Conservation (phyloP, 2,797 vertebrate genomes). For the Astyanax mexicanus region DNA sequence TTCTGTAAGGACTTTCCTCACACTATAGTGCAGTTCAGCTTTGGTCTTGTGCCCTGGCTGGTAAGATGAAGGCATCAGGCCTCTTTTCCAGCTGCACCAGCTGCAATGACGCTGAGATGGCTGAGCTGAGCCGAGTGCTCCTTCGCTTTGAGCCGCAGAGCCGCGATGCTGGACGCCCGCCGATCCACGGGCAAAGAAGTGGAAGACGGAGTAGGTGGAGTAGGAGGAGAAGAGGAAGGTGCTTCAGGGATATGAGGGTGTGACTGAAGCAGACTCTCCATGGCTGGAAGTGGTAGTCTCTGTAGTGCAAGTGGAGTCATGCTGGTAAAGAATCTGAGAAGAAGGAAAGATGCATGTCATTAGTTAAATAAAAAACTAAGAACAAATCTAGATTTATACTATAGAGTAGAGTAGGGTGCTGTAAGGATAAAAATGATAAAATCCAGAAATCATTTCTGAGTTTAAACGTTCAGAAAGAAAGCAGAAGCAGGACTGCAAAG, state of each 20-base stretch:
- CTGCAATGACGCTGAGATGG: slow-evolving; percentile 81
- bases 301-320: slow-evolving; percentile 83
- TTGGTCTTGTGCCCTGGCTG: slow-evolving; percentile 51
- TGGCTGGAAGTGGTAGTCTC: slow-evolving; percentile 78
- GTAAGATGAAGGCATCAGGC: slow-evolving; percentile 72
- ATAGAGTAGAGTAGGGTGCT: too few species aligned
- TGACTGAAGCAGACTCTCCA: slow-evolving; percentile 75
- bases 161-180: slow-evolving; percentile 87
- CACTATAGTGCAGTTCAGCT: slow-evolving; percentile 49
- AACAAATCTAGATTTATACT: too few species aligned
- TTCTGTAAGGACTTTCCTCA: slow-evolving; percentile 9
- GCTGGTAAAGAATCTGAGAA: slow-evolving; percentile 83
- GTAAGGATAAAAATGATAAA: too few species aligned
- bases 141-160: slow-evolving; percentile 87
- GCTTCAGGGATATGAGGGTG: slow-evolving; percentile 58
- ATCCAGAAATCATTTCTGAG: too few species aligned
- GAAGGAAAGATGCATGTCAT: slow-evolving; percentile 35
- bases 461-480: too few species aligned
- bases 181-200: slow-evolving; percentile 77
- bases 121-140: slow-evolving; percentile 88
- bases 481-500: too few species aligned
- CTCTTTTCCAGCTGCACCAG: slow-evolving; percentile 81
- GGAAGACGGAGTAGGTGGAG: slow-evolving; percentile 54
- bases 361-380: background rate
- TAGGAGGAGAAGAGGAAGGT: slow-evolving; percentile 60